phyloP scores from a whole-genome alignment of 1,140 invertebrate genomes.

The Oryzaephilus surinamensis region DNA sequence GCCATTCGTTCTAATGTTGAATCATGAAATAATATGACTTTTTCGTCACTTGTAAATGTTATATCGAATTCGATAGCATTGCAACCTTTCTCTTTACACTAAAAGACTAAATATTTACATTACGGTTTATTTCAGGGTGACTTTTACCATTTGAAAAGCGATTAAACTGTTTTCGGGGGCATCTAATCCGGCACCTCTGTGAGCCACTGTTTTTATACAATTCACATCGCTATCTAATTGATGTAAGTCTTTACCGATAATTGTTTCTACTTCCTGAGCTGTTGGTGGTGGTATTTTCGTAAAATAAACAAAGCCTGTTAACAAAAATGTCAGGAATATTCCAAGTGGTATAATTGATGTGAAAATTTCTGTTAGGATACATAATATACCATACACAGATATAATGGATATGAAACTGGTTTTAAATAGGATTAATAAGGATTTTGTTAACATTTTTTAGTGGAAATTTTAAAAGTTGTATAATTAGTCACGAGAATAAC shows the following conservation, averaged over 20 bases:
- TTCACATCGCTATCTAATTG: constrained; percentile 27
- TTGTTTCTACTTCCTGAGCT: constrained; percentile 30
- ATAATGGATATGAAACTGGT: constrained; percentile 1
- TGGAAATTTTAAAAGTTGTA: too few relatives aligned
- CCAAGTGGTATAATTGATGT: constrained; percentile 25
- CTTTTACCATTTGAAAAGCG: constrained; percentile 54
- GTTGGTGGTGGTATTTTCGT: constrained; percentile 33
- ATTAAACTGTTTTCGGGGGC: constrained; percentile 63
- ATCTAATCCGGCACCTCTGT: constrained; percentile 58
- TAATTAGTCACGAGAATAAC: too few relatives aligned
- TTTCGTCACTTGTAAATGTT: constrained; percentile 55
- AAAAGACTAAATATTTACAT: constrained; percentile 24
- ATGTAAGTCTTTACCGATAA: constrained; percentile 38
- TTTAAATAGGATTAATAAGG: too few relatives aligned
- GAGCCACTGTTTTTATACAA: constrained; percentile 47
- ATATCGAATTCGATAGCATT: constrained; percentile 68
- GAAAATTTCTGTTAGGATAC: constrained; percentile 15
- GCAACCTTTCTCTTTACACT: constrained; percentile 56
- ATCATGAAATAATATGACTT: constrained; percentile 68
- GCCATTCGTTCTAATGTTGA: constrained; percentile 55
- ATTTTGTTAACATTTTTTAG: too few relatives aligned
- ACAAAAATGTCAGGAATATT: constrained; percentile 17
- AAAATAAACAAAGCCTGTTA: constrained; percentile 19
- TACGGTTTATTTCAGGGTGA: not conserved
- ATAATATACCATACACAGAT: constrained; percentile 8